Conservation (phyloP, 1,140 invertebrate genomes). For the Nilaparvata lugens region DNA sequence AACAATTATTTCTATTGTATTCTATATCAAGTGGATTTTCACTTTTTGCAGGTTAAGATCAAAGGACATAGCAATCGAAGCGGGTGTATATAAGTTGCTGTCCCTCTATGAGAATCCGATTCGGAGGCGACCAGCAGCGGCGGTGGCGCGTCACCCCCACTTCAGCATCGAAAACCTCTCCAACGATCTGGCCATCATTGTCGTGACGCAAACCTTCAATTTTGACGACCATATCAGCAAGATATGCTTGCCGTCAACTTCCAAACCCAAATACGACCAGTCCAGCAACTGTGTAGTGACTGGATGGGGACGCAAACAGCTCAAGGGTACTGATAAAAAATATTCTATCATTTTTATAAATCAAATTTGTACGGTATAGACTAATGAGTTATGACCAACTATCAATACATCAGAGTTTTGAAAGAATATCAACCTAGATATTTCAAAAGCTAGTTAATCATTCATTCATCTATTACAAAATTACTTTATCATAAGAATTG, state of each 20-base stretch:
- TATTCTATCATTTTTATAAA: too few species aligned
- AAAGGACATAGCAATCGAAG: constrained; percentile 61
- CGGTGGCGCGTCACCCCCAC: constrained; percentile 58
- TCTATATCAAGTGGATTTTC: too few species aligned
- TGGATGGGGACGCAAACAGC: constrained; percentile 69
- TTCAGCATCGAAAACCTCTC: constrained; percentile 50
- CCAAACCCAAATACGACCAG: constrained; percentile 32
- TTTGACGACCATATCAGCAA: constrained; percentile 58
- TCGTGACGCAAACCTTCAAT: constrained; percentile 50
- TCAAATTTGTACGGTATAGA: too few species aligned
- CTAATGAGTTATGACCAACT: too few species aligned
- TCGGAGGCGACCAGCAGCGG: constrained; percentile 58
- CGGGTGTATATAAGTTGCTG: constrained; percentile 77
- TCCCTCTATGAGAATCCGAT: constrained; percentile 53
- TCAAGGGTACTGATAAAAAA: constrained; percentile 49
- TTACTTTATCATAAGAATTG: too few species aligned
- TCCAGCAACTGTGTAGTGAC: constrained; percentile 54
- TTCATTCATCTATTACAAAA: too few species aligned
- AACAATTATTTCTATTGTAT: too few species aligned
- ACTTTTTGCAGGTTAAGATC: constrained; percentile 41
- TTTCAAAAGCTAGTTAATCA: too few species aligned
- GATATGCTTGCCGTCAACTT: constrained; percentile 52
- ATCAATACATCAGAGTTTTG: too few species aligned
- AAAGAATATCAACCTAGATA: too few species aligned
- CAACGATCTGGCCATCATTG: constrained; percentile 63